Evolutionary conservation across 2,888 invertebrate genomes (phyloP).

Genomic region (Drosophila mercatorum): DNA sequence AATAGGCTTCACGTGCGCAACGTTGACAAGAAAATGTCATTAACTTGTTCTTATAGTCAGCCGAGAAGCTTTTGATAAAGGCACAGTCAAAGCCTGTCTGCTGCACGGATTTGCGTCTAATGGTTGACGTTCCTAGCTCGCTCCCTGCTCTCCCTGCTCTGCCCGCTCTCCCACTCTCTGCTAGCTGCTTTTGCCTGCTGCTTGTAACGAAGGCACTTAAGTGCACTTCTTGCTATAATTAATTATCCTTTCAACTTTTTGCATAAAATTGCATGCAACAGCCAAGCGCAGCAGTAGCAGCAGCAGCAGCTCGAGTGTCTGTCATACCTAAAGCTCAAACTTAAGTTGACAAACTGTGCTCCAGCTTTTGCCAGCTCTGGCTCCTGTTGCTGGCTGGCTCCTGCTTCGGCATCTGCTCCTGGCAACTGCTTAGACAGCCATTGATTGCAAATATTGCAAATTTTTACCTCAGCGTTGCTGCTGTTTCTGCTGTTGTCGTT

Average conservation of each 20-base stretch:
- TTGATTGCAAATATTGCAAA: slow-evolving; percentile 76
- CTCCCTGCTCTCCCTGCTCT: too few relatives aligned
- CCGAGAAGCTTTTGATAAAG: slow-evolving; percentile 75
- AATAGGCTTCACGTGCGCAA: slow-evolving; percentile 46
- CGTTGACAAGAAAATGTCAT: slow-evolving; percentile 76
- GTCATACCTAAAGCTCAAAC: slow-evolving; percentile 24
- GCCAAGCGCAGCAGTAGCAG: slow-evolving; percentile 39
- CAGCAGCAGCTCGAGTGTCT: slow-evolving; percentile 32
- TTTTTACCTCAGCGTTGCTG: slow-evolving; percentile 55
- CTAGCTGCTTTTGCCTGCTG: slow-evolving; percentile 40
- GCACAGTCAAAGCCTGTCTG: slow-evolving; percentile 69
- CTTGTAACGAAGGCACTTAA: slow-evolving; percentile 76
- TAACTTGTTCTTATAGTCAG: slow-evolving; percentile 80
- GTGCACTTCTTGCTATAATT: slow-evolving; percentile 82
- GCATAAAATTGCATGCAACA: slow-evolving; percentile 79
- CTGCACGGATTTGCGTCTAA: slow-evolving; percentile 72
- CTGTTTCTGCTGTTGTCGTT: slow-evolving; percentile 21
- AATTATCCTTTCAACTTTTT: slow-evolving; percentile 80
- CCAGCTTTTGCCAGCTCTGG: neutral
- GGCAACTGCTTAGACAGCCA: slow-evolving; percentile 50
- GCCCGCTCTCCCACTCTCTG: neutral
- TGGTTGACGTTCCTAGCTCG: slow-evolving; percentile 31
- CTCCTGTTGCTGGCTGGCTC: neutral
- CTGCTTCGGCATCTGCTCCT: slow-evolving; percentile 2
- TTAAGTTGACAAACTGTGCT: slow-evolving; percentile 34